Evolutionary conservation across 2,888 invertebrate genomes (phyloP).

Genomic region (Cataglyphis altisquamis): DNA sequence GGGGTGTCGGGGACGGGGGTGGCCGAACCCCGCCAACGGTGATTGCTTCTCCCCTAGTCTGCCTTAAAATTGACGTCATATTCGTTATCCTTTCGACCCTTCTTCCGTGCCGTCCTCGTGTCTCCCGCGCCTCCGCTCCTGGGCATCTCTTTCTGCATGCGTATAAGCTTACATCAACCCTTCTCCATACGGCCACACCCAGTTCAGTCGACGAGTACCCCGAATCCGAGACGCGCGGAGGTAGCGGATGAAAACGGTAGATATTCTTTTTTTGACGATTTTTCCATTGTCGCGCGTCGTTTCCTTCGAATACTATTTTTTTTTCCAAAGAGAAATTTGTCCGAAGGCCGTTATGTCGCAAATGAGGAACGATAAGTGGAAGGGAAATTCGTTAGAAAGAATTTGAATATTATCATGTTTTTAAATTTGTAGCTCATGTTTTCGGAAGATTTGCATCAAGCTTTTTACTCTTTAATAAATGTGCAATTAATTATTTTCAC

Average conservation of each 20-base stretch:
- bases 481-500: conserved; percentile 12
- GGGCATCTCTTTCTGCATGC: conserved; percentile 80
- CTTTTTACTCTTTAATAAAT: conserved; percentile 8
- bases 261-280: conserved; percentile 54
- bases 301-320: conserved; percentile 35
- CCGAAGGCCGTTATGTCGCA: conserved; percentile 28
- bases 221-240: conserved; percentile 69
- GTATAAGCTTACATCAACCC: conserved; percentile 83
- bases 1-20: conserved; percentile 64
- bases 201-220: conserved; percentile 71
- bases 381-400: neutral
- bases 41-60: conserved; percentile 83
- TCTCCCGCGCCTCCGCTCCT: conserved; percentile 73
- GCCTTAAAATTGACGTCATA: conserved; percentile 85
- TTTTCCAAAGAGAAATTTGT: conserved; percentile 22
- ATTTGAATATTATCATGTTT: conserved; percentile 3
- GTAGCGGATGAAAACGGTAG: conserved; percentile 68
- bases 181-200: conserved; percentile 82
- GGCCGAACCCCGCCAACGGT: conserved; percentile 79
- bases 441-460: conserved; percentile 16
- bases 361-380: conserved; percentile 44
- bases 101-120: conserved; percentile 79
- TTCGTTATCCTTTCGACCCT: conserved; percentile 86
- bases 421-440: conserved; percentile 19
- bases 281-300: conserved; percentile 41